Evolutionary conservation across 2,797 vertebrate genomes (phyloP).

Genomic region (Rhinoraja longicauda): DNA sequence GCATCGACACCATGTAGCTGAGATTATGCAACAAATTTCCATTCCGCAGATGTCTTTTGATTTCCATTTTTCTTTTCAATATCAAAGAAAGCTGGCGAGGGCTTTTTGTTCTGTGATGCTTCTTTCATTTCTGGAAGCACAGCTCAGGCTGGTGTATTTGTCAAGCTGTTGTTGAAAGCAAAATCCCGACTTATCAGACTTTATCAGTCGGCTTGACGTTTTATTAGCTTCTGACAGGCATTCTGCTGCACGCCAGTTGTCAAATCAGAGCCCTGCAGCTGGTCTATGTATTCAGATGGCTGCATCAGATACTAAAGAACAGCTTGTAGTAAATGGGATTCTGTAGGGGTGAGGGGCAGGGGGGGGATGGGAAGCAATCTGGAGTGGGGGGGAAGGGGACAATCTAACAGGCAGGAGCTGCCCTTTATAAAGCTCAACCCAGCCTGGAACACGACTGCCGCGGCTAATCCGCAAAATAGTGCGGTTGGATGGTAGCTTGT

Average conservation of each 20-base stretch:
- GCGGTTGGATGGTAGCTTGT: not conserved
- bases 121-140: conserved; percentile 28
- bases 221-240: conserved; percentile 37
- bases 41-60: not conserved
- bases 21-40: conserved; percentile 8
- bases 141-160: conserved; percentile 31
- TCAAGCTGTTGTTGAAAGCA: conserved; percentile 33
- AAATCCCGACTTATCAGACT: conserved; percentile 16
- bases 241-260: conserved; percentile 34
- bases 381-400: not conserved
- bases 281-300: conserved; percentile 32
- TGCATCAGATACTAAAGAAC: conserved; percentile 26
- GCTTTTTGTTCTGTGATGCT: not conserved
- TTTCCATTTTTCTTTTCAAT: not conserved
- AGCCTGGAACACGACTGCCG: not conserved
- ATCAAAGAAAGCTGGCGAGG: not conserved
- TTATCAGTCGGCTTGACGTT: conserved; percentile 15
- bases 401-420: not conserved
- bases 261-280: conserved; percentile 32
- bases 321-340: conserved; percentile 16
- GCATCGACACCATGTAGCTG: not conserved
- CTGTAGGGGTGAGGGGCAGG: not conserved
- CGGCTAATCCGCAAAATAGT: not conserved
- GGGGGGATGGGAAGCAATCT: too few species aligned
- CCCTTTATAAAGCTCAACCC: conserved; percentile 1